A percentile compares a stretch with the other conserved stretches of the same genome.
Conservation (phyloP, 2,888 invertebrate species). For the Conus canariensis region DNA sequence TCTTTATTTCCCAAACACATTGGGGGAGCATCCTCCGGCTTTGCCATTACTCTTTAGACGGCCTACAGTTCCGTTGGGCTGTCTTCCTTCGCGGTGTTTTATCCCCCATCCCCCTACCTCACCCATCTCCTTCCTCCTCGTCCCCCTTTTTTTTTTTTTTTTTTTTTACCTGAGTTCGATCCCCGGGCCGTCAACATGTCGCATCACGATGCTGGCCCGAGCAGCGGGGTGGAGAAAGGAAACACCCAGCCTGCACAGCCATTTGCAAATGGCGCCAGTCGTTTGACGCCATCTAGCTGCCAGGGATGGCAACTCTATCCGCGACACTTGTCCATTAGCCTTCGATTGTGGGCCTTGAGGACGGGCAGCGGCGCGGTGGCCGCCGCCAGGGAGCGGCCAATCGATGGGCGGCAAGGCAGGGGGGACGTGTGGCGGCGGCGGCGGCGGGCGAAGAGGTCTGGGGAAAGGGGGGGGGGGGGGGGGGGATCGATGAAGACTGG, state of each 20-base stretch:
- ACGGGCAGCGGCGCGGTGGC: not conserved
- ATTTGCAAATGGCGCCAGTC: conserved; percentile 35
- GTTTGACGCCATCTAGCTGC: conserved; percentile 34
- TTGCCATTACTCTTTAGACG: not conserved
- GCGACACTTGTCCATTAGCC: conserved; percentile 42
- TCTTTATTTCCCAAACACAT: conserved; percentile 21
- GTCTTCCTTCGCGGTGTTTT: not conserved
- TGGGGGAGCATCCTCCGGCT: not conserved
- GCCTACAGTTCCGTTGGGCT: not conserved
- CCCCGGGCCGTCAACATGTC: not conserved
- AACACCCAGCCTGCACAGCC: conserved; percentile 19
- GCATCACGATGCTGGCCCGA: not conserved
- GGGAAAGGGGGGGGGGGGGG: not conserved
- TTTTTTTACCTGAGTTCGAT: not conserved
- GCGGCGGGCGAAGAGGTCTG: not conserved
- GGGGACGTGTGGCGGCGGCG: conserved; percentile 12
- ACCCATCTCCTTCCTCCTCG: not conserved
- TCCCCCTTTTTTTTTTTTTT: not conserved
- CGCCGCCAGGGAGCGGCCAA: conserved; percentile 7
- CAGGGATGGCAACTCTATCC: conserved; percentile 42
- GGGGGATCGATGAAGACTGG: not conserved
- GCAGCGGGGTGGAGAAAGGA: conserved; percentile 13
- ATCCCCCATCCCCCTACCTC: not conserved
- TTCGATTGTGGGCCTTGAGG: conserved; percentile 31
- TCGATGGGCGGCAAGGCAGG: not conserved